A percentile compares a stretch with the other conserved stretches of the same genome.
Conservation (phyloP, 2,797 vertebrate genomes). For the Pelobates cultripes region DNA sequence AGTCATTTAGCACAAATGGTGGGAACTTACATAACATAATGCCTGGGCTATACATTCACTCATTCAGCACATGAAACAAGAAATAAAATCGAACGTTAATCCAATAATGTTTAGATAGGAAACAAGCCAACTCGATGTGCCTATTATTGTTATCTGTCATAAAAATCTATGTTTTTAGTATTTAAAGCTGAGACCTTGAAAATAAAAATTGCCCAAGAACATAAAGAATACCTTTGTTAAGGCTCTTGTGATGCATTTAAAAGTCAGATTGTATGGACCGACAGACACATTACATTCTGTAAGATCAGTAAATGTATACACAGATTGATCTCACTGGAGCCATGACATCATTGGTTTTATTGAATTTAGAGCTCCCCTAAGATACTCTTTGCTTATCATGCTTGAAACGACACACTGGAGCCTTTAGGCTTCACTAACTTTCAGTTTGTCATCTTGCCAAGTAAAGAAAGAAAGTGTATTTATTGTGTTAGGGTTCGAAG, state of each 20-base stretch:
- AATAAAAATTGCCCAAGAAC: background rate
- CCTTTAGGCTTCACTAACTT: slow-evolving; percentile 5
- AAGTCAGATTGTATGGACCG: background rate
- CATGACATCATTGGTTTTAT: slow-evolving; percentile 21
- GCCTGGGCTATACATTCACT: too few relatives aligned
- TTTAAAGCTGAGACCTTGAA: slow-evolving; percentile 9
- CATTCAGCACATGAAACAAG: too few relatives aligned
- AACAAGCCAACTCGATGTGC: background rate
- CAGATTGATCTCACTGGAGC: slow-evolving; percentile 10
- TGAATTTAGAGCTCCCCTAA: background rate
- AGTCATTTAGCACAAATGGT: too few relatives aligned
- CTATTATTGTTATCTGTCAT: background rate
- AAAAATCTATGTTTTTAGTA: background rate
- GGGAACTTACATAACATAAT: too few relatives aligned
- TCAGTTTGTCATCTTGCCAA: slow-evolving; percentile 1
- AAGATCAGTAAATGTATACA: slow-evolving; percentile 16
- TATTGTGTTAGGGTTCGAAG: slow-evolving; percentile 13
- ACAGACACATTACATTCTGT: background rate
- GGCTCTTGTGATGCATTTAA: slow-evolving; percentile 16
- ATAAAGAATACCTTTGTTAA: slow-evolving; percentile 20
- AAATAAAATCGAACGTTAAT: too few relatives aligned
- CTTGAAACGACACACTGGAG: slow-evolving; percentile 19
- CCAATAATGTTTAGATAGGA: too few relatives aligned
- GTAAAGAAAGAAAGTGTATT: slow-evolving; percentile 13
- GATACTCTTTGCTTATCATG: slow-evolving; percentile 23